Evolutionary conservation across 2,113 vertebrate species (phyloP).

Genomic region (Cebus imitator): DNA sequence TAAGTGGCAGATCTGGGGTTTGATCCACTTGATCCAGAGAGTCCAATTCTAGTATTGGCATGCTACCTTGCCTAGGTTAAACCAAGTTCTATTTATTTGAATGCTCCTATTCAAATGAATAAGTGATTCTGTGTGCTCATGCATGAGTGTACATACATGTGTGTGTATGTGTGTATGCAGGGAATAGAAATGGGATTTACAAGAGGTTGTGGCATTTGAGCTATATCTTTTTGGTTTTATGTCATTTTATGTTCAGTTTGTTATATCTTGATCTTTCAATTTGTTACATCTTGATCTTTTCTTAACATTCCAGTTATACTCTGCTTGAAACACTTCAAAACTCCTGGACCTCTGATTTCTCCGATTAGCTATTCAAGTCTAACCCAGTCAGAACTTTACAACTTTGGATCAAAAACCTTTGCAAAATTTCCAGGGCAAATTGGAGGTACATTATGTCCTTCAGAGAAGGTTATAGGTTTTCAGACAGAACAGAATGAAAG

Average conservation of each 20-base stretch:
- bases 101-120: not conserved
- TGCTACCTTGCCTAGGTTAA: not conserved
- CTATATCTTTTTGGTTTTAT: not conserved
- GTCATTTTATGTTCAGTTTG: not conserved
- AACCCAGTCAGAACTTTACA: conserved; percentile 46
- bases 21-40: not conserved
- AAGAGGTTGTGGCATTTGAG: not conserved
- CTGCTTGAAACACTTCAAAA: conserved; percentile 9
- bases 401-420: conserved; percentile 32
- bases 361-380: not conserved
- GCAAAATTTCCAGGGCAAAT: conserved; percentile 13
- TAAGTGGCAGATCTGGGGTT: not conserved
- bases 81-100: not conserved
- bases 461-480: conserved; percentile 30
- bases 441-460: conserved; percentile 18
- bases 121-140: not conserved
- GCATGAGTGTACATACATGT: fast-evolving
- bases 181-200: not conserved
- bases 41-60: not conserved
- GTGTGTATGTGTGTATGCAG: not conserved
- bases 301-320: not conserved
- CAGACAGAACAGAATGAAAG: conserved; percentile 27
- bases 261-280: conserved; percentile 25
- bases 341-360: not conserved
- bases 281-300: conserved; percentile 39